A percentile compares a stretch with the other conserved stretches of the same genome.
Evolutionary conservation across 1,140 invertebrate species (phyloP).

Genomic region (Yoshiicerus persimilis): DNA sequence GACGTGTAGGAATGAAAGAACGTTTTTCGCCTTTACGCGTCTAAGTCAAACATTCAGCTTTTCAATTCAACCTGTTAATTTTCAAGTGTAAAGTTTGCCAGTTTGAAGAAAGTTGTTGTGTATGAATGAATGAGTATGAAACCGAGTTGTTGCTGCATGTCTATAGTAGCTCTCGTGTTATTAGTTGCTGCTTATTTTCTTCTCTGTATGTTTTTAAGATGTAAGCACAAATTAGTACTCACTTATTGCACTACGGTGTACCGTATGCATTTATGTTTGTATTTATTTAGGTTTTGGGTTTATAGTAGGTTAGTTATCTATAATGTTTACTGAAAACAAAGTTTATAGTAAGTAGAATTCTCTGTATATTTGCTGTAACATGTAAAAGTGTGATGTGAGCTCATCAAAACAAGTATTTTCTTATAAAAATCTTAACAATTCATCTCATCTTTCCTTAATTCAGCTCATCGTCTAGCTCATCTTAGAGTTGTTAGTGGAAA

Average conservation of each 20-base stretch:
- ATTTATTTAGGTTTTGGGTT: neutral
- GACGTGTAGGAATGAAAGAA: neutral
- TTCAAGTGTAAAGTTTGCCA: constrained; percentile 17
- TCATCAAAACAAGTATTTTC: constrained; percentile 4
- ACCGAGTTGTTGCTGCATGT: neutral
- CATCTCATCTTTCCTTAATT: neutral
- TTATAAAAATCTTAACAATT: neutral
- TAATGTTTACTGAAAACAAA: neutral
- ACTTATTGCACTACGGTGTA: neutral
- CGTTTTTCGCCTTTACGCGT: neutral
- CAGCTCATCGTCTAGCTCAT: neutral
- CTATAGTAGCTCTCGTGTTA: neutral
- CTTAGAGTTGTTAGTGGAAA: neutral
- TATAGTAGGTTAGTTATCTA: neutral
- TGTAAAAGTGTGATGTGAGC: neutral
- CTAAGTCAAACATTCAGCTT: neutral
- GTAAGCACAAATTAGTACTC: neutral
- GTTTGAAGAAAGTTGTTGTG: neutral
- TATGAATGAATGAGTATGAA: neutral
- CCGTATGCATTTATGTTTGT: neutral
- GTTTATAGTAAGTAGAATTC: neutral
- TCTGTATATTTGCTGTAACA: neutral
- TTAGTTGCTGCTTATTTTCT: neutral
- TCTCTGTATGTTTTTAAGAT: neutral
- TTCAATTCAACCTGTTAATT: constrained; percentile 2